phyloP scores from a whole-genome alignment of 2,113 vertebrate genomes.

The Ophthalmolycus amberensis region DNA sequence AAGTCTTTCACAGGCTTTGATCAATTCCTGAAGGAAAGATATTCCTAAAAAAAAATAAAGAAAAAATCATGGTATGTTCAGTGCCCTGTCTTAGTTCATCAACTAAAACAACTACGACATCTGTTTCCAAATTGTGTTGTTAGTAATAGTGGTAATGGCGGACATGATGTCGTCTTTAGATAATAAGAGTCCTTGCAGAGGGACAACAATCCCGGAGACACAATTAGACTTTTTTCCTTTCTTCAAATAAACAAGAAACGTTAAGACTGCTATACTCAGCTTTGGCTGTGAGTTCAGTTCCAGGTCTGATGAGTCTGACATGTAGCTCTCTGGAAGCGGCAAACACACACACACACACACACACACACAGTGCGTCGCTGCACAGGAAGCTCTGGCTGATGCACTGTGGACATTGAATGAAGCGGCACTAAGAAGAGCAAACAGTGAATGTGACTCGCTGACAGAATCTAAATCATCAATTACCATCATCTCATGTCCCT shows the following conservation, averaged over 20 bases:
- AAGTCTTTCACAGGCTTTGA: not conserved
- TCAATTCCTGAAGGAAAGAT: not conserved
- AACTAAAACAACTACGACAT: not conserved
- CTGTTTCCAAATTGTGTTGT: not conserved
- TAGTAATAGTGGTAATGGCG: not conserved
- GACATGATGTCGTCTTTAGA: not conserved
- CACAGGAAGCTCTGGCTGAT: not conserved
- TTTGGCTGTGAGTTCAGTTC: not conserved
- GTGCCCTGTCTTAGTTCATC: not conserved
- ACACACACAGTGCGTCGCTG: no score
- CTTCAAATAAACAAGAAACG: not conserved
- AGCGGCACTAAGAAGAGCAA: not conserved
- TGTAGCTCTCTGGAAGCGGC: not conserved
- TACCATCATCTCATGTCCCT: not conserved
- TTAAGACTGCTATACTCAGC: not conserved
- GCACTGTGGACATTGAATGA: not conserved
- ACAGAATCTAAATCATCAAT: not conserved
- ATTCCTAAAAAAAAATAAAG: not conserved
- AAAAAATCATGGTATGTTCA: not conserved
- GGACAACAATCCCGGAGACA: not conserved
- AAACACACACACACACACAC: not conserved
- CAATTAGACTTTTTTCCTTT: not conserved
- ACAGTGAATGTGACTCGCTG: not conserved
- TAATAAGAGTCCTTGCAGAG: not conserved
- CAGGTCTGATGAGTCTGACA: no score